Evolutionary conservation across 2,797 vertebrate genomes (phyloP).

Genomic region (Antrozous pallidus): DNA sequence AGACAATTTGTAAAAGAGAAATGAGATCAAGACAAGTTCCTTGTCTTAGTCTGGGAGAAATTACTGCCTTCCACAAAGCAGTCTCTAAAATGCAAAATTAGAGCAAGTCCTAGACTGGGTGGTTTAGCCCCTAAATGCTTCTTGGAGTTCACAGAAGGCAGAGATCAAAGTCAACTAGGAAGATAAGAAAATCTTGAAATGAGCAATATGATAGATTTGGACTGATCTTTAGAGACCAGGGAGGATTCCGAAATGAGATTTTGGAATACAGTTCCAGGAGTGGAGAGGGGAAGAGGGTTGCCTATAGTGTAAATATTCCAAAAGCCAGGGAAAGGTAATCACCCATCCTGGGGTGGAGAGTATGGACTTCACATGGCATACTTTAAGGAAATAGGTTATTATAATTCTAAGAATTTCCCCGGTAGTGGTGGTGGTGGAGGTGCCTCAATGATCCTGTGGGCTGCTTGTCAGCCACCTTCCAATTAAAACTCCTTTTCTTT

Average conservation of each 20-base stretch:
- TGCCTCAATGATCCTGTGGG: neutral
- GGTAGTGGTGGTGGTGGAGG: too few species aligned
- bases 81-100: neutral
- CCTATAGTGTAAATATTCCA: neutral
- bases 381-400: neutral
- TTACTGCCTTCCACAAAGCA: neutral
- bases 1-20: neutral
- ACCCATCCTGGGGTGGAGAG: accelerated
- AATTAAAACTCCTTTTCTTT: neutral
- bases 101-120: neutral
- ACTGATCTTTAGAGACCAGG: neutral
- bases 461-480: neutral
- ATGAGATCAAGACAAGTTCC: neutral
- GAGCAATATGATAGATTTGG: neutral
- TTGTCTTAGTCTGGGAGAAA: neutral
- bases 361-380: neutral
- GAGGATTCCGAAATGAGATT: neutral
- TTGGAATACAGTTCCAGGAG: neutral
- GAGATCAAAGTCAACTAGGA: neutral
- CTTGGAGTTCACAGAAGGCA: conserved; percentile 10
- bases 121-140: neutral
- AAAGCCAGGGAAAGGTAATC: neutral
- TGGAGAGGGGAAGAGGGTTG: neutral
- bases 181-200: neutral
- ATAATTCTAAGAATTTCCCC: neutral